Evolutionary conservation across 1,140 invertebrate species (phyloP).

Genomic region (Globodera rostochiensis): DNA sequence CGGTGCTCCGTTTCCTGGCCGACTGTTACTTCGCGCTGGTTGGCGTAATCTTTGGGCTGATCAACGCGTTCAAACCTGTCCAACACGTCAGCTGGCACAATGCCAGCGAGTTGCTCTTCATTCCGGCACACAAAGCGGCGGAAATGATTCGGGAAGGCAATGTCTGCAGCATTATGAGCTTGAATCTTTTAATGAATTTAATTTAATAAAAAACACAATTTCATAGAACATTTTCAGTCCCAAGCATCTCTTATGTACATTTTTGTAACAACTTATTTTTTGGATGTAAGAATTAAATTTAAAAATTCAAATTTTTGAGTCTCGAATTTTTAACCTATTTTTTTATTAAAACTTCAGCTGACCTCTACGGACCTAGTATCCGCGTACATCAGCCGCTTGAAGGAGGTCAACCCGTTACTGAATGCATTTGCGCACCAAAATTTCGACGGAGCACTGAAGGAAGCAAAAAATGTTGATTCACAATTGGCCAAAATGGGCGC

Average conservation of each 20-base stretch:
- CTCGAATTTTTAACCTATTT: too few species aligned
- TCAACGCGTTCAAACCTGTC: constrained; percentile 12
- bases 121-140: constrained; percentile 28
- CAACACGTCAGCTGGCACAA: constrained; percentile 4
- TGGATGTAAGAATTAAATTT: too few species aligned
- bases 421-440: constrained; percentile 57
- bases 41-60: not conserved
- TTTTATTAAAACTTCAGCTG: constrained; percentile 69
- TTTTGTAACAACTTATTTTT: too few species aligned
- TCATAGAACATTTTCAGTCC: too few species aligned
- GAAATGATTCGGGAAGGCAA: constrained; percentile 23
- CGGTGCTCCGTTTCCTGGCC: constrained; percentile 4
- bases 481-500: constrained; percentile 26
- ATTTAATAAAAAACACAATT: too few species aligned
- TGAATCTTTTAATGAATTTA: too few species aligned
- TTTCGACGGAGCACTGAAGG: constrained; percentile 48
- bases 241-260: too few species aligned
- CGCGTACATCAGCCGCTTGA: constrained; percentile 52
- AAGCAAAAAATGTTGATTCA: constrained; percentile 61
- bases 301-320: too few species aligned
- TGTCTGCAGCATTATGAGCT: not conserved
- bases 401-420: constrained; percentile 48
- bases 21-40: constrained; percentile 7
- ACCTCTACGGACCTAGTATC: constrained; percentile 70
- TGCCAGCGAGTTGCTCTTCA: constrained; percentile 20